A percentile compares a stretch with the other conserved stretches of the same genome.
phyloP scores from a whole-genome alignment of 1,140 invertebrate species.

The Oryctes rhinoceros region DNA sequence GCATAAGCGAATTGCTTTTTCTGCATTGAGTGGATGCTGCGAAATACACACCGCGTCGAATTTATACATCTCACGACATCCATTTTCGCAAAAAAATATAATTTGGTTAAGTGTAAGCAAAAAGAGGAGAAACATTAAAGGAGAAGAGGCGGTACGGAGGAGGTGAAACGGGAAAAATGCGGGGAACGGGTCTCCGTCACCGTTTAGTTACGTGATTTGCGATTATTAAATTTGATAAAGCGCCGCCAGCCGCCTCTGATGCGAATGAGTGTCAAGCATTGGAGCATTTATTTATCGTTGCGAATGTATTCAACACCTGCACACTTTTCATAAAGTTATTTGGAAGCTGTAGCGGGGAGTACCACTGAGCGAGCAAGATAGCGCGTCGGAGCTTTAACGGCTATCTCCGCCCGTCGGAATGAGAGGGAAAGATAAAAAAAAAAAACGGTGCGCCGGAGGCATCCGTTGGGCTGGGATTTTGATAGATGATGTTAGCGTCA shows the following conservation, averaged over 20 bases:
- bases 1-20: not conserved
- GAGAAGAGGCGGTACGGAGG: not conserved
- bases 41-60: not conserved
- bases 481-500: conserved; percentile 30
- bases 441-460: conserved; percentile 11
- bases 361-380: conserved; percentile 16
- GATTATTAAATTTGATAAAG: conserved; percentile 38
- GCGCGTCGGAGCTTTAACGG: not conserved
- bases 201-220: conserved; percentile 37
- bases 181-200: conserved; percentile 20
- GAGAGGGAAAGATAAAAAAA: conserved; percentile 27
- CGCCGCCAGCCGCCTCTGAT: conserved; percentile 19
- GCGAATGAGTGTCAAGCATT: conserved; percentile 18
- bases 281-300: conserved; percentile 33
- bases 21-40: not conserved
- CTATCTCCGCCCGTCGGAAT: conserved; percentile 9
- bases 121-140: conserved; percentile 1
- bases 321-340: conserved; percentile 37
- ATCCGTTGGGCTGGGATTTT: conserved; percentile 13
- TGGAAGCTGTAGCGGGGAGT: not conserved
- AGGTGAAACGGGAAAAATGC: not conserved
- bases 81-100: conserved; percentile 10
- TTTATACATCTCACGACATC: conserved; percentile 11
- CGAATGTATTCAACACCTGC: conserved; percentile 33
- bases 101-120: conserved; percentile 21